These are phyloP conservation scores for Colletes gigas DNA, from an alignment of 1,140 invertebrate species.

Conservation along the genomic window DNA sequence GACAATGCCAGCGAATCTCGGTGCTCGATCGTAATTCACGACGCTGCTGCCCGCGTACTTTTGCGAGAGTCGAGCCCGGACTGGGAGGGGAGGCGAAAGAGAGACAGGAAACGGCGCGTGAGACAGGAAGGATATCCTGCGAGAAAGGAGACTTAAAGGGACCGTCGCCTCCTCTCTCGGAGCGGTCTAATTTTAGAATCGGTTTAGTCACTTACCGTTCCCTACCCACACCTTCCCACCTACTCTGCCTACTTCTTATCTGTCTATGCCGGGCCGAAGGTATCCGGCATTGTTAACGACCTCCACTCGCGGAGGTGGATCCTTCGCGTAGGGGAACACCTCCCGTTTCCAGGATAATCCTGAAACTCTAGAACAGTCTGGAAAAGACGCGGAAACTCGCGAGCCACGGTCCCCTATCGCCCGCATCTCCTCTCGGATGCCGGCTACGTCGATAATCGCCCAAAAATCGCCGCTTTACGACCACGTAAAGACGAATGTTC, in stretches of 20 bases:
- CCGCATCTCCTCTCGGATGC: not conserved
- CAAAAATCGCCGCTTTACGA: not conserved
- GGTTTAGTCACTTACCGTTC: constrained; percentile 56
- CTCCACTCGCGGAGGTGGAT: constrained; percentile 27
- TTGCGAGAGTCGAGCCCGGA: not conserved
- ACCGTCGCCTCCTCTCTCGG: constrained; percentile 24
- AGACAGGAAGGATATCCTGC: constrained; percentile 52
- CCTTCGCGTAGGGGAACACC: constrained; percentile 26
- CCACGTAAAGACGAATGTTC: not conserved
- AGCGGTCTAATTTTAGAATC: constrained; percentile 59
- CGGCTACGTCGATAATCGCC: too few relatives aligned
- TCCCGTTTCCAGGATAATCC: constrained; percentile 29
- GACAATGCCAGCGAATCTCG: constrained; percentile 7
- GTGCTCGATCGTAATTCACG: constrained; percentile 25
- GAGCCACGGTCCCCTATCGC: not conserved
- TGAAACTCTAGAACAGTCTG: not conserved
- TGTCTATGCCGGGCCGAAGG: not conserved
- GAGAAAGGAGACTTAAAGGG: constrained; percentile 10
- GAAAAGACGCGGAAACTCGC: constrained; percentile 9
- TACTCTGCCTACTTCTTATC: constrained; percentile 47
- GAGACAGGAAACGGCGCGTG: constrained; percentile 43
- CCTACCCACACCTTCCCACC: constrained; percentile 63
- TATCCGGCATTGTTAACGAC: constrained; percentile 41
- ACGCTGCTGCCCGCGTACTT: not conserved
- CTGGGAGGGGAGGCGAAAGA: not conserved